Conservation (phyloP, 2,888 invertebrate genomes). For the Mythimna vitellina region DNA sequence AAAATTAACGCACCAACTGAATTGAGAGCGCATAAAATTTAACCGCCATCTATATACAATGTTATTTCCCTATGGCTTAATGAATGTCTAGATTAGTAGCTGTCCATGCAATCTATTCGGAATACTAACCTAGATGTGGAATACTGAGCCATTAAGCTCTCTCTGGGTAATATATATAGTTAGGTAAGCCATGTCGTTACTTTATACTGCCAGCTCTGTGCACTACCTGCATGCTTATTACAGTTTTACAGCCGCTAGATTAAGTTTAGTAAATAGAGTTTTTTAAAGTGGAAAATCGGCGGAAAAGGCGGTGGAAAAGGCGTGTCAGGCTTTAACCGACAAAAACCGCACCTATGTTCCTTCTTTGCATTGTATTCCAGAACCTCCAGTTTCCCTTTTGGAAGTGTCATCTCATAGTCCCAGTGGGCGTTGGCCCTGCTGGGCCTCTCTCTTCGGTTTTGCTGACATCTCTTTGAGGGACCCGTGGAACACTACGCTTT, state of each 20-base stretch:
- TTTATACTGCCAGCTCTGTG: constrained; percentile 39
- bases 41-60: constrained; percentile 8
- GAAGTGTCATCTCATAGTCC: too few species aligned
- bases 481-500: too few species aligned
- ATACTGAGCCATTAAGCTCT: constrained; percentile 49
- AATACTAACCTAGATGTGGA: constrained; percentile 45
- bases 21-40: constrained; percentile 30
- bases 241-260: constrained; percentile 8
- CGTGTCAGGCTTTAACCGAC: too few species aligned
- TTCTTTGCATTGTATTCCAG: too few species aligned
- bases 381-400: too few species aligned
- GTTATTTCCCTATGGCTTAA: constrained; percentile 46
- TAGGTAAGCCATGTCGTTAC: constrained; percentile 54
- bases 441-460: too few species aligned
- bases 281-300: too few species aligned
- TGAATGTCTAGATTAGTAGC: constrained; percentile 43
- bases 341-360: too few species aligned
- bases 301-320: too few species aligned
- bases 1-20: not conserved
- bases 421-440: too few species aligned
- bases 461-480: too few species aligned
- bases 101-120: constrained; percentile 53
- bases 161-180: constrained; percentile 38
- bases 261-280: not conserved
- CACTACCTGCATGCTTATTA: constrained; percentile 30